phyloP scores from a whole-genome alignment of 2,888 invertebrate genomes.

The Blera fallax region DNA sequence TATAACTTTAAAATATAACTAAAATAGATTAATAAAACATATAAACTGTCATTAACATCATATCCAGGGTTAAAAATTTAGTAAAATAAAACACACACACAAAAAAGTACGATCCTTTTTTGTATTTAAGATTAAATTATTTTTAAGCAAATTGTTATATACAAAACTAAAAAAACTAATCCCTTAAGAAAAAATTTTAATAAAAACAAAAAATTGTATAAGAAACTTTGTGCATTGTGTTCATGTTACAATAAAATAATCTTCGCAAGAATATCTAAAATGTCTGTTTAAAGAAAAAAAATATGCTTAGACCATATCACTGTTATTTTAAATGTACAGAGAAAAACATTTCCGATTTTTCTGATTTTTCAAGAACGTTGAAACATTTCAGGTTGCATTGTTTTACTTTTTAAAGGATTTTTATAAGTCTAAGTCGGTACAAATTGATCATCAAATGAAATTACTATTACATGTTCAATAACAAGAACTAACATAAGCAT shows the following conservation, averaged over 20 bases:
- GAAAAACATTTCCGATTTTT: conserved; percentile 29
- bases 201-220: conserved; percentile 45
- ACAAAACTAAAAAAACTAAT: conserved; percentile 50
- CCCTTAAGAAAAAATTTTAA: conserved; percentile 60
- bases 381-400: conserved; percentile 33
- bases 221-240: conserved; percentile 71
- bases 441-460: conserved; percentile 2
- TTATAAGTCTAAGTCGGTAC: conserved; percentile 2
- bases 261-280: conserved; percentile 69
- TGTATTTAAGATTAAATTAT: conserved; percentile 67
- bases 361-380: conserved; percentile 36
- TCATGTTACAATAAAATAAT: conserved; percentile 71
- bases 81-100: conserved; percentile 46
- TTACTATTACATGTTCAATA: conserved; percentile 16
- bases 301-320: conserved; percentile 71
- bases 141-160: conserved; percentile 69
- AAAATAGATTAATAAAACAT: conserved; percentile 46
- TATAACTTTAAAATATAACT: conserved; percentile 43
- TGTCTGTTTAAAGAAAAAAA: conserved; percentile 61
- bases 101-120: conserved; percentile 67
- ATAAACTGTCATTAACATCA: conserved; percentile 71
- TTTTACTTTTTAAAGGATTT: conserved; percentile 34
- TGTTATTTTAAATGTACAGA: conserved; percentile 67
- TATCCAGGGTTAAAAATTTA: conserved; percentile 69
- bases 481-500: conserved; percentile 2